Evolutionary conservation across 2,113 vertebrate genomes (phyloP), one percentile per base, ranked within the genome.

Genomic region (Thryonomys swinderianus): DNA sequence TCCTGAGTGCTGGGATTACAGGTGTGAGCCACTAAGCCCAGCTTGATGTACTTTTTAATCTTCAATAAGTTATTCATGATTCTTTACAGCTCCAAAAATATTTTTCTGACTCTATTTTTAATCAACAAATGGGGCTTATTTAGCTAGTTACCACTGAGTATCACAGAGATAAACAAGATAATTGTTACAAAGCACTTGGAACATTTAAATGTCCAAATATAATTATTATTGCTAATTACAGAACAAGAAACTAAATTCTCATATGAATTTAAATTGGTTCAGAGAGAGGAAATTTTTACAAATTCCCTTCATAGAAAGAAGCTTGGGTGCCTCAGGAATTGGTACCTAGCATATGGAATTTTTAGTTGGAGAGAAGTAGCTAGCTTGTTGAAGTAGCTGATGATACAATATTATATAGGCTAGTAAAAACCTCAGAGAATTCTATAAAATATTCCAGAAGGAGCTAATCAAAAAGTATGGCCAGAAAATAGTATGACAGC

Each of bases 391-490:
- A 97, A 96, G 96, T 97, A 92, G 96, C 96, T 98, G 97, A 98
- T 71, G 94, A 93, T 85, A 95, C 27, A 94, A 91, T 98, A 98
- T 98, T 97, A 98, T 96, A 90, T 92, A 97, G 97, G 96, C 95
- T 97, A 94, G 81, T 85, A 57, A 96, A 97, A 97, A 84, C 96
- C 91, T 82, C 73, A 92, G 96, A 97, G 95, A 97, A 97, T 69
- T 88, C 62, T 71, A 64, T 89, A 93, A 91, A 87, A 89, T 98
- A 98, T 98, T 98, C 97, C 98, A 98, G 94, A 94, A 98, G 98
- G 97, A 98, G 94, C 96, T 98, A 97, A 98, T 98, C 98, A 98
- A 98, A 98, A 91, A n/a, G 34, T 82, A 78, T 96, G 96, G 96
- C 74, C 95, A 94, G 96, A 86, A 95, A 98, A 98, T 79, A 95